These are phyloP conservation scores for Lucilia sericata DNA, from an alignment of 1,140 invertebrate genomes.

Conservation along the genomic window DNA sequence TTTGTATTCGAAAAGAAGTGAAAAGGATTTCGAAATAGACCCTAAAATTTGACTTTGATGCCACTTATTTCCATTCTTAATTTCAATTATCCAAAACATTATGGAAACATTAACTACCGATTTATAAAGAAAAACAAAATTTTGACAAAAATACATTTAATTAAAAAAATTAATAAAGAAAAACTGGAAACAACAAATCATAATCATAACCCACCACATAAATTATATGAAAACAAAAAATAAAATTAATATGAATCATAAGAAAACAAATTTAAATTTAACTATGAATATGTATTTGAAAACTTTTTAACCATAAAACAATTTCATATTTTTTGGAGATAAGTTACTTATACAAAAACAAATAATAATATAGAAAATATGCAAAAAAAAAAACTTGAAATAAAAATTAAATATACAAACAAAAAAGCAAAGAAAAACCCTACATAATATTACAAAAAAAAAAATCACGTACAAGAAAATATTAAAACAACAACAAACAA, in stretches of 20 bases:
- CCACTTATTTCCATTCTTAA: background rate
- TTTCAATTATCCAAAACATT: background rate
- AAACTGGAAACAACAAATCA: conserved; percentile 32
- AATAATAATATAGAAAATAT: background rate
- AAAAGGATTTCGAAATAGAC: too few species aligned
- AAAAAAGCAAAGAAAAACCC: background rate
- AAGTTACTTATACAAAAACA: conserved; percentile 34
- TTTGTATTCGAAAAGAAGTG: too few species aligned
- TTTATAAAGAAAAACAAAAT: background rate
- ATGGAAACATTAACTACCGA: conserved; percentile 27
- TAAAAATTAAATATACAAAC: background rate
- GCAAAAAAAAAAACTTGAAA: background rate
- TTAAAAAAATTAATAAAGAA: background rate
- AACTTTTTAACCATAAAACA: background rate
- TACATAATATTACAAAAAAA: background rate
- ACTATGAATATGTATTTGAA: conserved; percentile 25
- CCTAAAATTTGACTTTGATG: background rate
- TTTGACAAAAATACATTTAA: background rate
- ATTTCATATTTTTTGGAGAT: conserved; percentile 40
- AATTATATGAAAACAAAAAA: background rate
- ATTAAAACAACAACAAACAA: background rate
- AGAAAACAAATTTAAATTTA: conserved; percentile 10
- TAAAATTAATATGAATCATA: background rate
- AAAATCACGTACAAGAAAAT: background rate
- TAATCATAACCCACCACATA: conserved; percentile 37